Conservation (phyloP, 2,797 vertebrate species). For the Lophura swinhoii region DNA sequence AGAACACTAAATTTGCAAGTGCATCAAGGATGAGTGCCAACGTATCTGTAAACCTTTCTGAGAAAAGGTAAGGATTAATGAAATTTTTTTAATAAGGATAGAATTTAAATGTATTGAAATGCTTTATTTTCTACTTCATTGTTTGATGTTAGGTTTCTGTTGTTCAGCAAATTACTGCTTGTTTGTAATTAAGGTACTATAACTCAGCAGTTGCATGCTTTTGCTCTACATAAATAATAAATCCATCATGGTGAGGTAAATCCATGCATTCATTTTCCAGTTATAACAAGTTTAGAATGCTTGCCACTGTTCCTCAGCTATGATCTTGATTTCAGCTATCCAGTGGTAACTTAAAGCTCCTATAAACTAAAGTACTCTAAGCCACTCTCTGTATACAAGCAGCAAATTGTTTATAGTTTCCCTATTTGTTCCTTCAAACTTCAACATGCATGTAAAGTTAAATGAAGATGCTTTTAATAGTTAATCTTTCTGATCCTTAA, state of each 20-base stretch:
- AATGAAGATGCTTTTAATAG: neutral
- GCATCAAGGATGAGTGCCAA: neutral
- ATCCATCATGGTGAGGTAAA: neutral
- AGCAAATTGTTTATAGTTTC: neutral
- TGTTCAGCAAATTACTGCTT: neutral
- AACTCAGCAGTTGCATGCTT: neutral
- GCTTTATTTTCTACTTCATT: neutral
- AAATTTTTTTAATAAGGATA: neutral
- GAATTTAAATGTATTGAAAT: neutral
- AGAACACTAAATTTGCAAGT: neutral
- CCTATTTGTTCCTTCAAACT: neutral
- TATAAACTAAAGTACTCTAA: neutral
- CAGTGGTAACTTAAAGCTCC: neutral
- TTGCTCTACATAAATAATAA: neutral
- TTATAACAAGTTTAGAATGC: neutral
- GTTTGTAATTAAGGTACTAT: neutral
- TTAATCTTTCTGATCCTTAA: neutral
- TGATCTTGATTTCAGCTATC: neutral
- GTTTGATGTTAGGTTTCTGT: neutral
- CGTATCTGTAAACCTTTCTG: neutral
- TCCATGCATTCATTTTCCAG: neutral
- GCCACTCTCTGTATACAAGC: neutral
- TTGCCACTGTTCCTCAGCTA: neutral
- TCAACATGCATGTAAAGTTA: neutral
- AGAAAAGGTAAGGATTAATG: neutral